Conservation (phyloP, 2,888 invertebrate genomes). For the Trachelus stipa region DNA sequence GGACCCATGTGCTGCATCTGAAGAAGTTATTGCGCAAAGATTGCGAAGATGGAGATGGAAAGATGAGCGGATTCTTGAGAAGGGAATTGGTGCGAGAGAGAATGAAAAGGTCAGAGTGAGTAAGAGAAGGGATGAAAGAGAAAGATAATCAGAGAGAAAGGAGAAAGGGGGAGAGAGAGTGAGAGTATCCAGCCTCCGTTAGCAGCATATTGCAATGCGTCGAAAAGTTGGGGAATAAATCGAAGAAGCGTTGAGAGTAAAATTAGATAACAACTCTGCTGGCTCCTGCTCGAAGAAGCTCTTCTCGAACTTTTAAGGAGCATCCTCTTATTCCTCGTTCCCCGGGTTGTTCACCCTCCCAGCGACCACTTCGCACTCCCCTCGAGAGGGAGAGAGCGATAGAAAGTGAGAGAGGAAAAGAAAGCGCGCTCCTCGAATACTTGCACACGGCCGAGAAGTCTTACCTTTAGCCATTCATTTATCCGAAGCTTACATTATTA, state of each 20-base stretch:
- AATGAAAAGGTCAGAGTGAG: conserved; percentile 26
- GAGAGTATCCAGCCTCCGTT: conserved; percentile 53
- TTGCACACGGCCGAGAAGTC: conserved; percentile 18
- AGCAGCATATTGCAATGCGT: conserved; percentile 66
- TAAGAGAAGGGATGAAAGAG: conserved; percentile 19
- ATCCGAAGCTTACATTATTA: conserved; percentile 55
- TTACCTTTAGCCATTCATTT: conserved; percentile 47
- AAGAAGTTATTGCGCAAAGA: neutral
- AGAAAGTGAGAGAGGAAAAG: neutral
- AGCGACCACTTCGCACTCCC: conserved; percentile 16
- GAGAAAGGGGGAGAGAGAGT: conserved; percentile 21
- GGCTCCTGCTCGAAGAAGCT: conserved; percentile 42
- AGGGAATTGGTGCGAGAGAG: conserved; percentile 13
- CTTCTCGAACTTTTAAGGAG: conserved; percentile 62
- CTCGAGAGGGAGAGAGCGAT: neutral
- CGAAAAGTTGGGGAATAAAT: conserved; percentile 67
- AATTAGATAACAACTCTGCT: conserved; percentile 67
- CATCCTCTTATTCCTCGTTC: conserved; percentile 47
- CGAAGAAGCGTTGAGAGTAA: conserved; percentile 68
- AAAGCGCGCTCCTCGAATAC: conserved; percentile 25
- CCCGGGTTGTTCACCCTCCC: conserved; percentile 4
- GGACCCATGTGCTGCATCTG: neutral
- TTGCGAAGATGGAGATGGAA: conserved; percentile 20
- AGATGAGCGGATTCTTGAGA: conserved; percentile 8
- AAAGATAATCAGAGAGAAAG: conserved; percentile 11